Conservation (phyloP, 1,140 invertebrate species). For the Delia radicum region DNA sequence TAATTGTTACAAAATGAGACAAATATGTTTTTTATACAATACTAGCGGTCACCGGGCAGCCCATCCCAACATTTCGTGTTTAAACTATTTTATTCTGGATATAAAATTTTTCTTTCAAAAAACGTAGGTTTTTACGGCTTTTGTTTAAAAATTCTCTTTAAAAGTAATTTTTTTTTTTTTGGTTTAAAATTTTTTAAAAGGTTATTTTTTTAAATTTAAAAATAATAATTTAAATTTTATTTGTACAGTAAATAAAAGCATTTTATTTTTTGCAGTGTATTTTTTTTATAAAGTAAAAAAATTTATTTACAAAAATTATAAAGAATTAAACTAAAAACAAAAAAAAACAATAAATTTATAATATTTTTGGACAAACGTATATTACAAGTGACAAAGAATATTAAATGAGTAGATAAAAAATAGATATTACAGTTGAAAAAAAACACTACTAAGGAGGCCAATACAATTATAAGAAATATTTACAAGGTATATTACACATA, state of each 20-base stretch:
- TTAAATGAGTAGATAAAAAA: neutral
- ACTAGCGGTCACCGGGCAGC: constrained; percentile 56
- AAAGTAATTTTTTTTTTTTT: too few relatives aligned
- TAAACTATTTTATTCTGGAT: constrained; percentile 33
- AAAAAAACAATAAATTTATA: neutral
- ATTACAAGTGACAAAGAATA: neutral
- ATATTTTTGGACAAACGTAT: neutral
- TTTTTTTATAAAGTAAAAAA: neutral
- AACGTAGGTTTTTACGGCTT: neutral
- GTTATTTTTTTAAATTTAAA: neutral
- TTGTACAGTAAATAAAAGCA: neutral
- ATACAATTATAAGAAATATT: too few relatives aligned
- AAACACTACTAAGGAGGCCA: too few relatives aligned
- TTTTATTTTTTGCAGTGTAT: neutral
- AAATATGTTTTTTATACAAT: constrained; percentile 24
- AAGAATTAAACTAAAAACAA: neutral
- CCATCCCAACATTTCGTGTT: constrained; percentile 56
- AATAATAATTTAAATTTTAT: neutral
- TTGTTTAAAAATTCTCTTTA: neutral
- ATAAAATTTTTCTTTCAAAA: neutral
- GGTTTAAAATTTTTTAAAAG: neutral
- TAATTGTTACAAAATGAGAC: constrained; percentile 14
- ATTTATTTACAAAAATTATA: neutral
- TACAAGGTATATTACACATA: too few relatives aligned
- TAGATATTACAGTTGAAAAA: neutral